Percentiles rank a stretch among this genome's conserved stretches.
Evolutionary conservation across 2,888 invertebrate genomes (phyloP).

Genomic region (Willowsia nigromaculata): DNA sequence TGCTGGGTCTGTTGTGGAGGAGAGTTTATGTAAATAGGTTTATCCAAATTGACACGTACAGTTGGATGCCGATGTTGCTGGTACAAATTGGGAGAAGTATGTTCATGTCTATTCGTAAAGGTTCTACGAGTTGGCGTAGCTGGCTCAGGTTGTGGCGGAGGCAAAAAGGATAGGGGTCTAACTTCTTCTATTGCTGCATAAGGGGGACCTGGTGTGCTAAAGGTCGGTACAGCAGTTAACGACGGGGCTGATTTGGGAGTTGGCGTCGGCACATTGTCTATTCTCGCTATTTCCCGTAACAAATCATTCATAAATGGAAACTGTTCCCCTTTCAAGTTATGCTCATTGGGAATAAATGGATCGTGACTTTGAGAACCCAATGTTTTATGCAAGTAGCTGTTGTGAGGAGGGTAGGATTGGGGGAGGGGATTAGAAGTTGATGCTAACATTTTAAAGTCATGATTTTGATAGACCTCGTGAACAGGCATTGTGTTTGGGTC

Average conservation of each 20-base stretch:
- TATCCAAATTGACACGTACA: conserved; percentile 50
- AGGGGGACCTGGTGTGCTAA: conserved; percentile 47
- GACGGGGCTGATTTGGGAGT: conserved; percentile 16
- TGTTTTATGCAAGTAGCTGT: background rate
- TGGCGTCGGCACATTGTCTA: conserved; percentile 14
- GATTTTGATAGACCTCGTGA: conserved; percentile 41
- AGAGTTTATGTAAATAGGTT: conserved; percentile 46
- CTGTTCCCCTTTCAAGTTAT: background rate
- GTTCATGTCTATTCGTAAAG: background rate
- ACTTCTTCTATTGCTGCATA: conserved; percentile 58
- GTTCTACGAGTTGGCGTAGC: conserved; percentile 26
- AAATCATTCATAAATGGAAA: conserved; percentile 39
- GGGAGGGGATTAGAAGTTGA: background rate
- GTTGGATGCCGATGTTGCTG: conserved; percentile 22
- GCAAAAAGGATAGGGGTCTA: conserved; percentile 40
- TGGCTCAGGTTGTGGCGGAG: conserved; percentile 47
- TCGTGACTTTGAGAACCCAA: background rate
- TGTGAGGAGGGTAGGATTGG: background rate
- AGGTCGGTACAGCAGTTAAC: conserved; percentile 46
- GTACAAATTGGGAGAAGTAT: background rate
- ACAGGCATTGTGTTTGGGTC: conserved; percentile 9
- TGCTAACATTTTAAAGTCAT: background rate
- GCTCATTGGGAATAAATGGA: background rate
- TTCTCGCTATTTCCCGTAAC: conserved; percentile 31
- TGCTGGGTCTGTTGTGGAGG: background rate